Evolutionary conservation across 2,797 vertebrate species (phyloP).

Genomic region (Lagocephalus sceleratus): DNA sequence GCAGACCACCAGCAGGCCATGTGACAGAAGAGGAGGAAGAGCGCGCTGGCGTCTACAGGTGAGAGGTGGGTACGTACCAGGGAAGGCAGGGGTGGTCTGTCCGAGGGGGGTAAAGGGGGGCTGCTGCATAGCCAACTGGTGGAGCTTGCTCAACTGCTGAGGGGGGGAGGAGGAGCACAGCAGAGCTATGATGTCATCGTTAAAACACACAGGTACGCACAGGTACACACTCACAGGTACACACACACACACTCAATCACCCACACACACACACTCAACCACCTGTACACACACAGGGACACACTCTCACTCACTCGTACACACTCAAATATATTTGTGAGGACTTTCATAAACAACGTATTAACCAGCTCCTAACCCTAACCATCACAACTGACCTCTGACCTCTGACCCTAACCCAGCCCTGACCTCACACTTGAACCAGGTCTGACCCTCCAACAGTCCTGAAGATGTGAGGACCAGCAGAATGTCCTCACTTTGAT

Average conservation of each 20-base stretch:
- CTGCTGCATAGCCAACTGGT: conserved; percentile 99
- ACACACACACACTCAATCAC: conserved; percentile 38
- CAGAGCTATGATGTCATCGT: conserved; percentile 99
- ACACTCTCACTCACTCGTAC: conserved; percentile 35
- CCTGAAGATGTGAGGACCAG: too few relatives aligned
- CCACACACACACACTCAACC: conserved; percentile 32
- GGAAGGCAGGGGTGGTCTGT: conserved; percentile 99
- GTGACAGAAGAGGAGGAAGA: conserved; percentile 72
- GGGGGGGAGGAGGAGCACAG: conserved; percentile 94
- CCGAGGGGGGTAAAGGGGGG: conserved; percentile 98
- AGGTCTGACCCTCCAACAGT: too few relatives aligned
- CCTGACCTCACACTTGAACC: too few relatives aligned
- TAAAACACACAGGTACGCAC: conserved; percentile 83
- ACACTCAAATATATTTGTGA: too few relatives aligned
- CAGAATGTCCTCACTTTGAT: too few relatives aligned
- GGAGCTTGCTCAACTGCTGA: conserved; percentile 99
- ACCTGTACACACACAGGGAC: conserved; percentile 34
- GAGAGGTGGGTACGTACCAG: conserved; percentile 96
- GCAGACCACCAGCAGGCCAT: conserved; percentile 79
- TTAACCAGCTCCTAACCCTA: too few relatives aligned
- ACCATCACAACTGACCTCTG: too few relatives aligned
- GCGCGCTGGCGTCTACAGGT: conserved; percentile 82
- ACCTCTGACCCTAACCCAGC: too few relatives aligned
- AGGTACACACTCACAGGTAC: conserved; percentile 23
- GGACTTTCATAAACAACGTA: too few relatives aligned